A percentile compares a stretch with the other conserved stretches of the same genome.
Conservation (phyloP, 1,140 invertebrate genomes). For the Lordiphosa collinella region DNA sequence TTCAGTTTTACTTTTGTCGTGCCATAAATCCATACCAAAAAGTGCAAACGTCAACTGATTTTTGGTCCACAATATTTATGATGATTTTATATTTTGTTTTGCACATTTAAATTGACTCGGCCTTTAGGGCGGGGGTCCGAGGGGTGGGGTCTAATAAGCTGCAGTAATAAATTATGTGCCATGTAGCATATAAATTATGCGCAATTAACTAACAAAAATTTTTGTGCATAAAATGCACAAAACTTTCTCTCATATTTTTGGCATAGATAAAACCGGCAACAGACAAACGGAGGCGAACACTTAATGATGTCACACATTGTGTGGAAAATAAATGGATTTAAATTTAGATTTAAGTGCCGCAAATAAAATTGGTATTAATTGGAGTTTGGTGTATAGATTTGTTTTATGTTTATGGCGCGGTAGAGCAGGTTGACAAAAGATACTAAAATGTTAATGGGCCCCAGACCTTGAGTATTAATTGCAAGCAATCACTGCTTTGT, state of each 20-base stretch:
- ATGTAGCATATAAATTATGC: conserved; percentile 71
- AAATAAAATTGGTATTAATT: conserved; percentile 65
- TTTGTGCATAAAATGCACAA: conserved; percentile 68
- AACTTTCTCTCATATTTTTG: conserved; percentile 30
- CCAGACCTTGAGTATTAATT: conserved; percentile 42
- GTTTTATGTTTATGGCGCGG: conserved; percentile 37
- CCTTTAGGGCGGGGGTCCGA: neutral
- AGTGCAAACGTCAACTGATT: conserved; percentile 67
- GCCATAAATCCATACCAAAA: conserved; percentile 66
- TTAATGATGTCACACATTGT: conserved; percentile 40
- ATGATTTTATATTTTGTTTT: conserved; percentile 73
- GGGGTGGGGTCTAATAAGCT: conserved; percentile 55
- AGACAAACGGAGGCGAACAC: neutral
- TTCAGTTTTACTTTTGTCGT: neutral
- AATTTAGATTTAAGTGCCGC: conserved; percentile 51
- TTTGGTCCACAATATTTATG: conserved; percentile 63
- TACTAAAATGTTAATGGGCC: conserved; percentile 15
- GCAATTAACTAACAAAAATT: conserved; percentile 64
- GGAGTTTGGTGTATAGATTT: conserved; percentile 49
- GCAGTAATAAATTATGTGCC: conserved; percentile 75
- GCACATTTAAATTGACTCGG: conserved; percentile 63
- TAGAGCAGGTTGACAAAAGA: conserved; percentile 35
- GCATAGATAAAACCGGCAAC: conserved; percentile 24
- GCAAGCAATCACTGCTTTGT: conserved; percentile 39
- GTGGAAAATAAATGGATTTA: conserved; percentile 58